Percentiles rank a stretch among this genome's conserved stretches.
Conservation (phyloP, 1,140 invertebrate species). For the Epicauta chinensis region DNA sequence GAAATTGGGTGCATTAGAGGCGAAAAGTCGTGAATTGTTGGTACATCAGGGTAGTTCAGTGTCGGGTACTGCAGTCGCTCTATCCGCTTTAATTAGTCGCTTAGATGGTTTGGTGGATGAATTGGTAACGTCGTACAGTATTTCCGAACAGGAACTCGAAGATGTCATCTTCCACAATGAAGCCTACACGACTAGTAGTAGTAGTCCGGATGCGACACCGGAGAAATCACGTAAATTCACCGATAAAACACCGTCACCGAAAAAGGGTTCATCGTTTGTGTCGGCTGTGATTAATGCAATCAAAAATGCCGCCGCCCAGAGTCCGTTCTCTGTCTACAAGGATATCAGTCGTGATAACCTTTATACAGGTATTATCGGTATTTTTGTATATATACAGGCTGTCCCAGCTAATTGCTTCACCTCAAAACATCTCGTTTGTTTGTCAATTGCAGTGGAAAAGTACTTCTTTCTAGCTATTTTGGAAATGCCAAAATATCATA, state of each 20-base stretch:
- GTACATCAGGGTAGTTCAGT: conserved; percentile 64
- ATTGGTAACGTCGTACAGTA: conserved; percentile 62
- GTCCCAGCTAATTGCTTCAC: too few relatives aligned
- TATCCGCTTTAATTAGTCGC: conserved; percentile 61
- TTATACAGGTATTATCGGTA: conserved; percentile 17
- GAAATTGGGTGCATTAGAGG: conserved; percentile 56
- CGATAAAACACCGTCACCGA: conserved; percentile 49
- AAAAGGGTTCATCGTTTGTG: conserved; percentile 57
- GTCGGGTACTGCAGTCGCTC: conserved; percentile 62
- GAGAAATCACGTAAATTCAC: conserved; percentile 48
- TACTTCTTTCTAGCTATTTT: too few relatives aligned
- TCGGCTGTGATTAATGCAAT: conserved; percentile 62
- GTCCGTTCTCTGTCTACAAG: conserved; percentile 40
- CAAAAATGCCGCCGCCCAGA: conserved; percentile 52
- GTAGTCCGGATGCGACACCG: conserved; percentile 53
- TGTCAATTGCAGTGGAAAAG: too few relatives aligned
- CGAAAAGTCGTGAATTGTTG: conserved; percentile 55
- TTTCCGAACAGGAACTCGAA: conserved; percentile 69
- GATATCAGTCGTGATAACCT: conserved; percentile 32
- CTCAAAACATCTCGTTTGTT: too few relatives aligned
- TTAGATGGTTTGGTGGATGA: conserved; percentile 65
- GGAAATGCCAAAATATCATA: too few relatives aligned
- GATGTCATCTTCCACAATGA: conserved; percentile 71
- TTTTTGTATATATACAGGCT: too few relatives aligned
- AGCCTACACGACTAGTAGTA: conserved; percentile 57